Evolutionary conservation across 2,113 vertebrate genomes (phyloP), one percentile per base, ranked within the genome.

Genomic region (Odontesthes bonariensis): DNA sequence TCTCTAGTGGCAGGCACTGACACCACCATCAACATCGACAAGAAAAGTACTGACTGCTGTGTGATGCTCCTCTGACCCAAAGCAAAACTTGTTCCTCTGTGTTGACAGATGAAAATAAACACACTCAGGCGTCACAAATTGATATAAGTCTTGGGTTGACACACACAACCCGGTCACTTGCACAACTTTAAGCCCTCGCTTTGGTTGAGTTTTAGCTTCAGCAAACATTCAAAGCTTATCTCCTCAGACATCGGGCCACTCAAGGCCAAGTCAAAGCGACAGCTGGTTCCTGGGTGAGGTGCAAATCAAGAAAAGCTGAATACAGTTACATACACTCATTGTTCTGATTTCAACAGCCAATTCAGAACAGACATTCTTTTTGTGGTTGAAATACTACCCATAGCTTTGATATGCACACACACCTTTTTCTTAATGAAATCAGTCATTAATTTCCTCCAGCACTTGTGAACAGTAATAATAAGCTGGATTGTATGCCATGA

Each of bases 81-180:
- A 27, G 27, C 27, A 27, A 27, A 27, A 27, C 27, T 27, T 27
- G 3, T 27, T 27, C 27, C 27, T 27, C 27, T 27, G 27, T 27
- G 27, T 27, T 27, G 27, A 27, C 27, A 27, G 27, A 27, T 27
- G 27, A 10, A 38, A 44, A 44, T 13, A 44, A 14, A 44, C 10
- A 49, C 17, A 4, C 46, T 49, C 51, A 58, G 31, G 66, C 55
- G 62, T 85, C 82, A 80, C 73, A 38, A 38, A 38, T 7, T 38
- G 35, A 38, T 38, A 84, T 49, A 75, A 76, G 69, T 78, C 52
- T 19, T 40, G 64, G 42, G 66, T 16, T 27, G 66, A 74, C 69
- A 73, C 3, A 42, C 57, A 46, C 42, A 77, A 56, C 58, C 63
- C 66, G 27, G 68, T 32, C 61, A 81, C 83, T 80, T 82, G 63